Evolutionary conservation across 2,797 vertebrate genomes (phyloP), one percentile per base, ranked within the genome.

Genomic region (Xiphophorus birchmanni): DNA sequence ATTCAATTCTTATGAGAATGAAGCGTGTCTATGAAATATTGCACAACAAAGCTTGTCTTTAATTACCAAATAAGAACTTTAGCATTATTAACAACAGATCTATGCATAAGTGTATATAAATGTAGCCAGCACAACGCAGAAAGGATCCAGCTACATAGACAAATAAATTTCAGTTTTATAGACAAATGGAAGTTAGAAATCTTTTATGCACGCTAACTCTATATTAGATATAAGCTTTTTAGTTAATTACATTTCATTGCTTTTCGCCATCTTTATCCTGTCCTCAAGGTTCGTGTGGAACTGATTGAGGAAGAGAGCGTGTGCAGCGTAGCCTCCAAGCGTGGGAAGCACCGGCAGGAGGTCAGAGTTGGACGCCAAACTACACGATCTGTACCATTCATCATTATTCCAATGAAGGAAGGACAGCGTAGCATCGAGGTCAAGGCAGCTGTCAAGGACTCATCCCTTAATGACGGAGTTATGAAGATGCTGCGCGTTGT

Each of bases 251-350:
- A 1, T 42, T 15, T 73, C 12, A 65, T 0, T 48, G 2, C 45
- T 7, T 21, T 11, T 84, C 21, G 77, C 23, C 45, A 21, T 44
- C 32, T 80, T 60, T 58, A 8, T 71, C n/a, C 1, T 65, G 1
- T 54, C 74, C 10, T 72, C 0, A 80, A 97, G 97, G 97, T 97
- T 32, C 90, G 92, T 0, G 93, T 98, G 75, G 96, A 97, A 2
- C 88, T 98, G 17, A 77, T 94, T 0, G 52, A 97, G 81, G 95
- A 95, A 32, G 82, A 90, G 0, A 54, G 95, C 0, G 80, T 98
- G 80, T 99, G 97, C 95, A 97, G 97, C 0, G 54, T 95, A 12
- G 97, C 98, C 56, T 97, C 95, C 0, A 96, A 95, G 82, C 96
- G 88, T 81, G 29, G 10, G 10, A 93, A 48, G 42, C 94, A 93